Conservation (phyloP, 2,113 vertebrate genomes). For the Tachysurus vachellii region DNA sequence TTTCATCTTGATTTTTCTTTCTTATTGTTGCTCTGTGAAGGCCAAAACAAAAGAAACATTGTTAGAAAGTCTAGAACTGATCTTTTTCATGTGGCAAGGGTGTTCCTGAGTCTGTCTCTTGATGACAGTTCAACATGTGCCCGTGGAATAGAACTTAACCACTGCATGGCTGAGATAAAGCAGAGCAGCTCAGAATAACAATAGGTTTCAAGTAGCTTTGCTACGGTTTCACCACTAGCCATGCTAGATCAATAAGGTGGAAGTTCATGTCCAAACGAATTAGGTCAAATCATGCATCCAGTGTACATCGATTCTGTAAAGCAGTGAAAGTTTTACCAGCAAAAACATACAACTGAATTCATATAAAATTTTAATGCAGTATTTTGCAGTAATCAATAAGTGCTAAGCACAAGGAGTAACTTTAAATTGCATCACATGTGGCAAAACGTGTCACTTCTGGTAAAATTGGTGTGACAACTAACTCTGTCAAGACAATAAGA, state of each 20-base stretch:
- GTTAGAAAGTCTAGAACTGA: conserved; percentile 7
- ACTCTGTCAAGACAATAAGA: not conserved
- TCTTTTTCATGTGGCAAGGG: conserved; percentile 27
- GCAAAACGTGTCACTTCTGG: not conserved
- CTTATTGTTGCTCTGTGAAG: not conserved
- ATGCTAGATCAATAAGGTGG: not conserved
- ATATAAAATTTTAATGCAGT: not conserved
- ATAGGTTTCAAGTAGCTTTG: not conserved
- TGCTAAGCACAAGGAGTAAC: not conserved
- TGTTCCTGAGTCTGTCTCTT: not conserved
- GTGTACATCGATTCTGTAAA: not conserved
- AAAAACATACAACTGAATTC: not conserved
- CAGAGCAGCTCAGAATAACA: not conserved
- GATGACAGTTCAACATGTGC: not conserved
- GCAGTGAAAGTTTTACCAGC: not conserved
- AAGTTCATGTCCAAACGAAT: conserved; percentile 8
- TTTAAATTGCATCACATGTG: not conserved
- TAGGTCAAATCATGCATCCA: conserved; percentile 4
- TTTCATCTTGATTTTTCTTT: not conserved
- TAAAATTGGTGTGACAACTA: conserved; percentile 15
- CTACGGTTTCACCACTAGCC: not conserved
- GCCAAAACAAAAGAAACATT: not conserved
- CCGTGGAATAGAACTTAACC: conserved; percentile 4
- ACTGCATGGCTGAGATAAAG: not conserved
- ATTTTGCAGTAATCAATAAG: not conserved